A percentile compares a stretch with the other conserved stretches of the same genome.
phyloP scores from a whole-genome alignment of 2,113 vertebrate species.

The Verasper variegatus region DNA sequence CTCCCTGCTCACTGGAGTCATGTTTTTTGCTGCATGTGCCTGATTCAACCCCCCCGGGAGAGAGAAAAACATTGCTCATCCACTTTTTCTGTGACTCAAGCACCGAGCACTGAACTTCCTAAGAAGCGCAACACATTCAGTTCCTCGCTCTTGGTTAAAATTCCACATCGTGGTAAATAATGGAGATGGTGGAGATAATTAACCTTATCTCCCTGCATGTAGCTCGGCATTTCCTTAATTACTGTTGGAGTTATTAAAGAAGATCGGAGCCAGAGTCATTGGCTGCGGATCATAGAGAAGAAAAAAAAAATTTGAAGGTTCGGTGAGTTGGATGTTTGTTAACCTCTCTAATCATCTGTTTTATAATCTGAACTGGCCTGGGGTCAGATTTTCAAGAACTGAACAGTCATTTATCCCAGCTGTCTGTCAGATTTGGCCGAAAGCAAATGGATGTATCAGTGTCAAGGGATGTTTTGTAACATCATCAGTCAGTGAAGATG shows the following conservation, averaged over 20 bases:
- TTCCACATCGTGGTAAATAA: constrained; percentile 45
- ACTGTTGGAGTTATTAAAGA: constrained; percentile 44
- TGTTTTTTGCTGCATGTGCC: constrained; percentile 66
- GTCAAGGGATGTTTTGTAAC: background rate
- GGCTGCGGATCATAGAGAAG: constrained; percentile 46
- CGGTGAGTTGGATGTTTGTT: constrained; percentile 43
- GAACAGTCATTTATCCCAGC: background rate
- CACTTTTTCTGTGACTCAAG: constrained; percentile 64
- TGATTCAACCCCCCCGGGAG: constrained; percentile 68
- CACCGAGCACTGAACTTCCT: constrained; percentile 2
- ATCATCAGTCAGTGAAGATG: background rate
- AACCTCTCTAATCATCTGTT: constrained; percentile 36
- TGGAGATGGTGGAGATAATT: constrained; percentile 44
- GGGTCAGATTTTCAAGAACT: constrained; percentile 19
- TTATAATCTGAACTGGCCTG: constrained; percentile 10
- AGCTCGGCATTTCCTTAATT: constrained; percentile 60
- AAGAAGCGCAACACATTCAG: constrained; percentile 8
- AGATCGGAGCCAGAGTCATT: constrained; percentile 51
- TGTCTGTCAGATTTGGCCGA: constrained; percentile 2
- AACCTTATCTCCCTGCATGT: constrained; percentile 31
- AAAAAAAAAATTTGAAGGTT: constrained; percentile 16
- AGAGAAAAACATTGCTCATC: constrained; percentile 56
- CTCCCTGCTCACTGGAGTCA: constrained; percentile 35
- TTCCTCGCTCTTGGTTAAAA: constrained; percentile 51
- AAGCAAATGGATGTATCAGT: background rate